Conservation (phyloP, 2,113 vertebrate species). For the Neolamprologus variostigma region DNA sequence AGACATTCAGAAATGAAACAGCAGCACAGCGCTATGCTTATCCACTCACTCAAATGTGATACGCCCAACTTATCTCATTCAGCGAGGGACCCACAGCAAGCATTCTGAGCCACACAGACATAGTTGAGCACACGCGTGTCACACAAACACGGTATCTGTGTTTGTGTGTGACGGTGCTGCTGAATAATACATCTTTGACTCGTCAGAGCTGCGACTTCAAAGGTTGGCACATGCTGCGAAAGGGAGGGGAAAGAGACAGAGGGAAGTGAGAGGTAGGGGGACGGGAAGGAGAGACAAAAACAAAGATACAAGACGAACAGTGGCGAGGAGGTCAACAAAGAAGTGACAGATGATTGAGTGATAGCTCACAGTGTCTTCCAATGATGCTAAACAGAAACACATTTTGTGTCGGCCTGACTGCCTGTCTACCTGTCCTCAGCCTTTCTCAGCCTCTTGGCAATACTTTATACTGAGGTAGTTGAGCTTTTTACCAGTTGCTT, state of each 20-base stretch:
- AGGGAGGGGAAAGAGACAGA: conserved; percentile 5
- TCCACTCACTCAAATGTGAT: conserved; percentile 36
- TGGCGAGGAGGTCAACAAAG: conserved; percentile 50
- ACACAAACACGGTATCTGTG: background rate
- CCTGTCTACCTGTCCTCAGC: background rate
- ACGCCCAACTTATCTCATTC: conserved; percentile 32
- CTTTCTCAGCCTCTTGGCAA: background rate
- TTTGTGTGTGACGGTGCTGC: conserved; percentile 38
- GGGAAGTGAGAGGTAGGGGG: conserved; percentile 13
- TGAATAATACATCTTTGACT: conserved; percentile 81
- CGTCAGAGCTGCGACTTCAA: conserved; percentile 73
- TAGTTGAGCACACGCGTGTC: background rate
- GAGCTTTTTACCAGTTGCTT: background rate
- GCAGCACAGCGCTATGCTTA: background rate
- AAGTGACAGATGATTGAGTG: conserved; percentile 37
- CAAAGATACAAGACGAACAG: conserved; percentile 40
- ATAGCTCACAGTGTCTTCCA: conserved; percentile 10
- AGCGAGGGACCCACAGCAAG: conserved; percentile 9
- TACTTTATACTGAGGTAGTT: background rate
- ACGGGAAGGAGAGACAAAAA: conserved; percentile 42
- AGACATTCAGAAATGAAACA: background rate
- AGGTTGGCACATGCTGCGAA: conserved; percentile 65
- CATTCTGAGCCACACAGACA: conserved; percentile 4
- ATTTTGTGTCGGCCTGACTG: background rate
- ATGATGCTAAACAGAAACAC: background rate